phyloP scores from a whole-genome alignment of 2,113 vertebrate genomes.

The Crypturellus undulatus region DNA sequence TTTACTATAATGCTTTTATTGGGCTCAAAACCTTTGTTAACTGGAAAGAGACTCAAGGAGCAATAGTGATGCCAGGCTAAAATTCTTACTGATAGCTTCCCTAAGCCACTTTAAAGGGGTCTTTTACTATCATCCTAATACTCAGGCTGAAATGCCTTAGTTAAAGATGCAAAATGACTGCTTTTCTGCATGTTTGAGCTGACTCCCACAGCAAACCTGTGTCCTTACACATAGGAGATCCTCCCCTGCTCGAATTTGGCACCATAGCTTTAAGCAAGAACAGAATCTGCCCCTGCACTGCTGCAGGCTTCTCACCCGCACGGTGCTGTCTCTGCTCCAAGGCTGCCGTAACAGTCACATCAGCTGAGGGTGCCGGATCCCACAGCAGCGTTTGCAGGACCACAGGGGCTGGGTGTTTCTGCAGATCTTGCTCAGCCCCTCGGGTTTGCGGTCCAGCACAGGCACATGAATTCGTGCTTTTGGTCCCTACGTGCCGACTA shows the following conservation, averaged over 20 bases:
- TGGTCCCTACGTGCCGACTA: not conserved
- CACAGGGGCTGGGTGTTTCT: not conserved
- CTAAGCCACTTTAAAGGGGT: not conserved
- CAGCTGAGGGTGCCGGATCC: not conserved
- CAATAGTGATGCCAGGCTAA: not conserved
- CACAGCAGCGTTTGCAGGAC: not conserved
- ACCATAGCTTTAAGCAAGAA: not conserved
- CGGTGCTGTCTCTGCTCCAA: not conserved
- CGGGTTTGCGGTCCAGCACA: not conserved
- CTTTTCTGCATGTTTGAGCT: not conserved
- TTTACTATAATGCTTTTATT: not conserved
- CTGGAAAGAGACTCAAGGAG: not conserved
- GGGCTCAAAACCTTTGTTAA: not conserved
- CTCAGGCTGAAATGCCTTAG: not conserved
- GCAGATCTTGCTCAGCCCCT: not conserved
- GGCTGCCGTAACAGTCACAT: not conserved
- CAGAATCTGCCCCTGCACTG: not conserved
- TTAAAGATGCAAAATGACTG: not conserved
- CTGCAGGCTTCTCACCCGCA: not conserved
- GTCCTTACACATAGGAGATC: not conserved
- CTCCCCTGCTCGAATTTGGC: not conserved
- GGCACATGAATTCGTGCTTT: accelerated
- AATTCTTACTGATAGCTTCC: not conserved
- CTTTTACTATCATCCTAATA: not conserved
- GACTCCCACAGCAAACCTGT: accelerated